Percentiles rank a stretch among this genome's conserved stretches.
Conservation (phyloP, 2,797 vertebrate genomes). For the Ceyx erithaca region DNA sequence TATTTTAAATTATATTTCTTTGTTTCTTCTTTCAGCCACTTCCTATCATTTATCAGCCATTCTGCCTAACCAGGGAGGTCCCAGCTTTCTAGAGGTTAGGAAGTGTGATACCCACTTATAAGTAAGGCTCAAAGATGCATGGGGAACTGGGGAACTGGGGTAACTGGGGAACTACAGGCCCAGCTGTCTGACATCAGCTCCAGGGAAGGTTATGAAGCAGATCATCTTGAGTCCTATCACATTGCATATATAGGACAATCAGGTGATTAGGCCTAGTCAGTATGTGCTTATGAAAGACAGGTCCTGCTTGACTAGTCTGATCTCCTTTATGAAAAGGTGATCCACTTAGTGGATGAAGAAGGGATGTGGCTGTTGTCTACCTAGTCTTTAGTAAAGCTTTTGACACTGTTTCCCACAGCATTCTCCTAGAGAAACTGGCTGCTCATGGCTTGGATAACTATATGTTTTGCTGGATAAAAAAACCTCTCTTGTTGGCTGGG, state of each 20-base stretch:
- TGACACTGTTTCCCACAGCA: too few species aligned
- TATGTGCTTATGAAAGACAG: too few species aligned
- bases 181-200: background rate
- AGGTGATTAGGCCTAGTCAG: background rate
- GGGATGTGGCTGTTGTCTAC: too few species aligned
- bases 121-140: accelerated
- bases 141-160: too few species aligned
- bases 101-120: background rate
- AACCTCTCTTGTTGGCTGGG: background rate
- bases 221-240: background rate
- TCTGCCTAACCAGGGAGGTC: background rate
- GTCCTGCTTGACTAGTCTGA: too few species aligned
- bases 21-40: background rate
- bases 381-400: too few species aligned
- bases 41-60: background rate
- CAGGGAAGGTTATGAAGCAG: background rate
- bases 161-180: background rate
- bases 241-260: too few species aligned
- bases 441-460: background rate
- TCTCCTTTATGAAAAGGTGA: too few species aligned
- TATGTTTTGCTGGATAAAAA: background rate
- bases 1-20: background rate
- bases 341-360: too few species aligned
- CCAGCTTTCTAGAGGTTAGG: too few species aligned
- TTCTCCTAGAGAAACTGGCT: background rate